These are phyloP conservation scores for Euzophera pinguis DNA, from an alignment of 2,888 invertebrate species.

Conservation along the genomic window DNA sequence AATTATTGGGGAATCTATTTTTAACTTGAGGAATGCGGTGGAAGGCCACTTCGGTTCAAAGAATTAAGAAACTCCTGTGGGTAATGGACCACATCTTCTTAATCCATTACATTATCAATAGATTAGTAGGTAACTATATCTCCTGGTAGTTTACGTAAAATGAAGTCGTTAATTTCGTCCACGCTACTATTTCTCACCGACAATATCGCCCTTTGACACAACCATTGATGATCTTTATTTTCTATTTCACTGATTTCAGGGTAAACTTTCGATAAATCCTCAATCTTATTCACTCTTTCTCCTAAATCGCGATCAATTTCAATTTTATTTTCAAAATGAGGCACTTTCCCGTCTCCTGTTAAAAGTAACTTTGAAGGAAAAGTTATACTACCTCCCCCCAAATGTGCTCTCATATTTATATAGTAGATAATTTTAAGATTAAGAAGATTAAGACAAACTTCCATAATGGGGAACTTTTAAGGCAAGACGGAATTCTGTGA, in stretches of 20 bases:
- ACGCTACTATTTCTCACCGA: conserved; percentile 8
- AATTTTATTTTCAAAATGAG: no score
- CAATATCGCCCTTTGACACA: background rate
- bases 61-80: conserved; percentile 19
- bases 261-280: background rate
- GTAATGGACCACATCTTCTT: conserved; percentile 24
- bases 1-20: background rate
- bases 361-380: no score
- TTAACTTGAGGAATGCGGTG: conserved; percentile 21
- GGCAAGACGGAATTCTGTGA: no score
- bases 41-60: conserved; percentile 11
- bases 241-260: background rate
- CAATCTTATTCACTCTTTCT: background rate
- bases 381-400: no score
- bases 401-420: no score
- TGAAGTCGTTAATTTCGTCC: conserved; percentile 15
- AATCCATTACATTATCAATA: conserved; percentile 27
- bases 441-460: no score
- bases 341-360: no score
- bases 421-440: no score
- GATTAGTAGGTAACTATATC: conserved; percentile 18
- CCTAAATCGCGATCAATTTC: no score
- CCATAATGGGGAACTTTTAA: no score
- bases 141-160: conserved; percentile 12
- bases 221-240: background rate